A percentile compares a stretch with the other conserved stretches of the same genome.
Conservation (phyloP, 2,797 vertebrate genomes). For the Eulemur coronatus region DNA sequence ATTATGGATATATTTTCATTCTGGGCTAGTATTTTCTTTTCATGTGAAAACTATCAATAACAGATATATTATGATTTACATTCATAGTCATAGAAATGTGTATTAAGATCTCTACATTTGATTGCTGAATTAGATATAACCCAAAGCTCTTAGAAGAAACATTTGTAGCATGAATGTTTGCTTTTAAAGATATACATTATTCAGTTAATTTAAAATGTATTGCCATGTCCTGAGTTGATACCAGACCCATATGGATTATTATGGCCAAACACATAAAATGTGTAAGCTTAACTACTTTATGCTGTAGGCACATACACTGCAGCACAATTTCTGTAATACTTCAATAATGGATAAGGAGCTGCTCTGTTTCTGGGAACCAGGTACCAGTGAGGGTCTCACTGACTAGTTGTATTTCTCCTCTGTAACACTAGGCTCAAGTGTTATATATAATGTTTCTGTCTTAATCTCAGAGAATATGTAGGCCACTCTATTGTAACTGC, state of each 20-base stretch:
- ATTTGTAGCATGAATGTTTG: neutral
- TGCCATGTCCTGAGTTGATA: neutral
- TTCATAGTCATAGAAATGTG: neutral
- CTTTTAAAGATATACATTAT: conserved; percentile 3
- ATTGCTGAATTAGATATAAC: neutral
- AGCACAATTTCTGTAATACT: neutral
- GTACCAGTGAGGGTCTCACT: neutral
- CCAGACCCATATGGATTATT: neutral
- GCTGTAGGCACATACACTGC: neutral
- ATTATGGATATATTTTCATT: neutral
- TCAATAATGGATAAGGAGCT: conserved; percentile 6
- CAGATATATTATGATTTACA: neutral
- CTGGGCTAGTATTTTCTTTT: neutral
- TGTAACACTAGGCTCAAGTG: neutral
- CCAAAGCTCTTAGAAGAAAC: neutral
- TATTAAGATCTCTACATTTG: neutral
- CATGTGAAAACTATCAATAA: conserved; percentile 18
- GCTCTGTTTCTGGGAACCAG: neutral
- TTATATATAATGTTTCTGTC: neutral
- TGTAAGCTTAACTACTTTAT: neutral
- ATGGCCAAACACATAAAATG: neutral
- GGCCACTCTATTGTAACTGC: neutral
- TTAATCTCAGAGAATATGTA: neutral
- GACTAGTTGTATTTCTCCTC: neutral
- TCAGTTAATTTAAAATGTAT: conserved; percentile 14